Base-by-base conservation (phyloP, 2,113 vertebrate genomes). In the Phalacrocorax pelagicus region DNA sequence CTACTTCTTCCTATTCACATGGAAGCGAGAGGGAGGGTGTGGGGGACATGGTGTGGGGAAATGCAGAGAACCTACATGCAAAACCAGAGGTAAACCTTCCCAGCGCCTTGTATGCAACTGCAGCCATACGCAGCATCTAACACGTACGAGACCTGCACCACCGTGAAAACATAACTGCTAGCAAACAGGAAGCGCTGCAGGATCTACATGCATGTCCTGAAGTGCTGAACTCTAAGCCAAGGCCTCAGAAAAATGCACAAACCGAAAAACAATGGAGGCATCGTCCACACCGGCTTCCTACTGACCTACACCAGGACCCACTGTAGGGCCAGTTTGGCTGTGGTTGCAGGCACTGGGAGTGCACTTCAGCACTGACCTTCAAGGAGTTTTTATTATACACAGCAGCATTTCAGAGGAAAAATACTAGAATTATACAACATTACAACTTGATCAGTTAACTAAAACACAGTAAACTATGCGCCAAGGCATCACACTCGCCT, bases 71-170 rank as follows among this genome's bases (percentile, higher is more conserved):
- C 23, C 29, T 19, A 52, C 13, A 22, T 5, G 42, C 7, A 94
- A 72, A 92, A 66, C 20, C 67, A 83, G n/a, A 86, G 72, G 44
- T 27, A 71, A 79, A 36, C 19, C 10, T 36, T 78, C 38, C 61
- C 0, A 0, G 10, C 12, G 32, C 27, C 49, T n/a, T 2, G 1
- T 12, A 61, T 1, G 2, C 30, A 74, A 49, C 26, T 27, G 58
- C 55, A 69, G 72, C 47, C 74, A 27, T 4, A 47, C 3, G 3
- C 16, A 67, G 32, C 16, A 29, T 17, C 19, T 51, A 55, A 52
- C 0, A 0, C 0, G 1, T 16, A 58, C 20, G 26, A 46, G 51
- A 88, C 22, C 66, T 46, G 23, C 0, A 0, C 40, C 7, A 24
- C 61, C 77, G 30, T 63, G 54, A 80, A 81, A 90, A 73, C 4